Percentiles rank a stretch among this genome's conserved stretches.
Conservation (phyloP, 92 coral and sea anemone genomes). For the Zoanthus sociatus region DNA sequence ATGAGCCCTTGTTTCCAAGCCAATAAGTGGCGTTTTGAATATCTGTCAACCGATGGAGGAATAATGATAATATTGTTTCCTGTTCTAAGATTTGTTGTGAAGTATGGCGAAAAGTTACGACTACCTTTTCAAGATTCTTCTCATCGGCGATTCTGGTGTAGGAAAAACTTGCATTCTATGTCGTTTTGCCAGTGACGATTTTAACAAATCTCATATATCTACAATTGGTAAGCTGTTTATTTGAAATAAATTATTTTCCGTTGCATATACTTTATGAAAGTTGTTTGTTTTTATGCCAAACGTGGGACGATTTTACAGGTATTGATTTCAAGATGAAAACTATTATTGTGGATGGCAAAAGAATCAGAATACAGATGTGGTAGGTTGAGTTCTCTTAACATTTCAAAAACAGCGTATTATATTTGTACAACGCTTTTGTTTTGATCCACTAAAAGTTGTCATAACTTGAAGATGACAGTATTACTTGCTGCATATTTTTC, state of each 20-base stretch:
- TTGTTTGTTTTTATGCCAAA: not conserved
- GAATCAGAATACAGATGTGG: conserved; percentile 98
- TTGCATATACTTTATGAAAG: not conserved
- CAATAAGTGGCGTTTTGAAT: conserved; percentile 46
- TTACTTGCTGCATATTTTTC: conserved; percentile 1
- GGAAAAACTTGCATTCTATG: conserved; percentile 98
- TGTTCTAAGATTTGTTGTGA: not conserved
- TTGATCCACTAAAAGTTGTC: not conserved
- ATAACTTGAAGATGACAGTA: not conserved
- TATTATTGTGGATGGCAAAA: conserved; percentile 91
- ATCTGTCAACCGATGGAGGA: conserved; percentile 39
- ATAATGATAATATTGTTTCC: conserved; percentile 33
- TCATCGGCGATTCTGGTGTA: conserved; percentile 97
- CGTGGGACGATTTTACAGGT: conserved; percentile 62
- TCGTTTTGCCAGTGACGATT: conserved; percentile 96
- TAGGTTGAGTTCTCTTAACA: conserved; percentile 48
- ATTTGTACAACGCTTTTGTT: not conserved
- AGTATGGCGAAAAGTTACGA: conserved; percentile 97
- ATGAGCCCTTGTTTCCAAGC: conserved; percentile 46
- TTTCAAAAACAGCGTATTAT: not conserved
- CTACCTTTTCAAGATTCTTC: conserved; percentile 91
- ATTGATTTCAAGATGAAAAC: conserved; percentile 99
- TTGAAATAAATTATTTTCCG: not conserved
- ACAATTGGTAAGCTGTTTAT: conserved; percentile 86
- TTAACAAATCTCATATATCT: conserved; percentile 95